Evolutionary conservation across 2,113 vertebrate species (phyloP), one percentile per base, ranked within the genome.

Genomic region (Psettodes erumei): DNA sequence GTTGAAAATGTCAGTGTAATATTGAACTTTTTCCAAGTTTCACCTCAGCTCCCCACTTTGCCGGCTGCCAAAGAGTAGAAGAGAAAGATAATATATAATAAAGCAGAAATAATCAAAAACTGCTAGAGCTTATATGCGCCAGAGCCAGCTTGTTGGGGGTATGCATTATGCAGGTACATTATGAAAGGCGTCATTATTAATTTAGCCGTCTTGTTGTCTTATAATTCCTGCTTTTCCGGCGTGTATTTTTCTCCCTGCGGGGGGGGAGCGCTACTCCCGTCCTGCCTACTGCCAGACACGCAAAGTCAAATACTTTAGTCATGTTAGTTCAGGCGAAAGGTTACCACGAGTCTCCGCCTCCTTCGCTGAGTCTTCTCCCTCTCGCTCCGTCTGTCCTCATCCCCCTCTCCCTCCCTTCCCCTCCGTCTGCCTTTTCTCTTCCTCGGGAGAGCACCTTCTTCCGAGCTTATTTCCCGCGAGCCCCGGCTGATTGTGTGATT

Each of bases 391-490:
- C 70, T 28, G n/a, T 64, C 75, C 65, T 55, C 47, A 45, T 70
- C 63, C 30, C 48, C 61, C 58, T 35, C n/a, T 42, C 38, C 55
- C 30, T 25, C 45, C 37, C 40, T 56, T 37, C 23, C 4, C 19
- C 35, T 72, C 63, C 21, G 55, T 48, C 65, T 48, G 27, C 63
- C 58, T 65, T 50, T 77, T 54, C 59, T 51, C 23, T 81, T 71
- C 58, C 83, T 84, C 84, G 10, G 27, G 85, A 86, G 86, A 75
- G 40, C 76, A 82, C 68, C 62, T 83, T 85, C 83, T 86, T 85
- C 59, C 60, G 32, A 64, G 65, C 76, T 89, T 89, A 91, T 91
- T 91, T 90, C 86, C 90, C 87, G 85, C 23, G 68, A 91, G 86
- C 87, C 79, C 54, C 66, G 1, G 28, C 62, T 85, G 73, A 87